Evolutionary conservation across 2,113 vertebrate genomes (phyloP).

Genomic region (Spizaetus ornatus): DNA sequence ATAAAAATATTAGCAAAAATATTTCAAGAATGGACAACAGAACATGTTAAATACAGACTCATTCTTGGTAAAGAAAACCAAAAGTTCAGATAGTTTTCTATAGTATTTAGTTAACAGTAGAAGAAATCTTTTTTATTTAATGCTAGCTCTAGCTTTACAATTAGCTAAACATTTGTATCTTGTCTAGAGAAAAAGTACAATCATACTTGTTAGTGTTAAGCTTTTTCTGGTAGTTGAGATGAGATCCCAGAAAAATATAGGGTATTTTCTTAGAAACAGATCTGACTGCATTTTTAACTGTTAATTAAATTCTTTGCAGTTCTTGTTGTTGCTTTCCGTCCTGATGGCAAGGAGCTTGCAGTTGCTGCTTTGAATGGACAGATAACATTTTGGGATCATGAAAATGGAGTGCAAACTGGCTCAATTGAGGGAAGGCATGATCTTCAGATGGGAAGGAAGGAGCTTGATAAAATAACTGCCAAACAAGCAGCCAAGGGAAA

Average conservation of each 20-base stretch:
- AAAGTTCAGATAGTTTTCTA: neutral
- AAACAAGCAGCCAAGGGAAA: conserved; percentile 92
- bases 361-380: conserved; percentile 89
- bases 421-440: conserved; percentile 89
- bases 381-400: conserved; percentile 91
- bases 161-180: neutral
- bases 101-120: neutral
- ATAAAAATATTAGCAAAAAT: neutral
- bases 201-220: neutral
- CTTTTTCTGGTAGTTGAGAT: neutral
- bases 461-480: conserved; percentile 92
- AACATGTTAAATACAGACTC: neutral
- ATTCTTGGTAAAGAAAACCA: neutral
- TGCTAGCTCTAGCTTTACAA: neutral
- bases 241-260: neutral
- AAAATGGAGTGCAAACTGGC: conserved; percentile 79
- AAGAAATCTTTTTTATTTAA: neutral
- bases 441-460: conserved; percentile 88
- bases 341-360: conserved; percentile 88
- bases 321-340: conserved; percentile 84
- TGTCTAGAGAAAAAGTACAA: neutral
- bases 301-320: conserved; percentile 62
- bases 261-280: neutral
- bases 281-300: neutral
- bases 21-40: neutral